Evolutionary conservation across 2,888 invertebrate genomes (phyloP).

Genomic region (Pinctada fucata): DNA sequence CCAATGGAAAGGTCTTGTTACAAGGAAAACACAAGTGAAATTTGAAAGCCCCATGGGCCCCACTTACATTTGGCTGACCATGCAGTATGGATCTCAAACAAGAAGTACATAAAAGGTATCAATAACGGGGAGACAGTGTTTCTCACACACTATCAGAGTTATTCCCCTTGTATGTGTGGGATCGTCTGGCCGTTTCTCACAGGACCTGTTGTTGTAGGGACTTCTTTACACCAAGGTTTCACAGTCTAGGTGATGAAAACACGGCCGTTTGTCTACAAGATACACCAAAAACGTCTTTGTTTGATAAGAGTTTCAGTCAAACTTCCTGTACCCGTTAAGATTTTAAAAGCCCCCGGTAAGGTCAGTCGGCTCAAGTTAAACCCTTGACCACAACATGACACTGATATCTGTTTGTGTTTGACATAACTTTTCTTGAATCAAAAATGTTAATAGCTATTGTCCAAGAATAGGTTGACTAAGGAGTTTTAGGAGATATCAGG

Average conservation of each 20-base stretch:
- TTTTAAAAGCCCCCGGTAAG: not conserved
- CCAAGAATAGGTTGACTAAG: not conserved
- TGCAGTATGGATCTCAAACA: too few relatives aligned
- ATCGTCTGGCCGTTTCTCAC: not conserved
- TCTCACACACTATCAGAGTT: too few relatives aligned
- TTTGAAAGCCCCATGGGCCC: too few relatives aligned
- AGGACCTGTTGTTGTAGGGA: not conserved
- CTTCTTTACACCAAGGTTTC: not conserved
- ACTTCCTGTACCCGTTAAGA: not conserved
- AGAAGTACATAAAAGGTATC: too few relatives aligned
- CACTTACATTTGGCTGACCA: too few relatives aligned
- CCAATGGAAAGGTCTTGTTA: too few relatives aligned
- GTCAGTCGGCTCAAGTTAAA: not conserved
- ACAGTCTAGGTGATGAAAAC: not conserved
- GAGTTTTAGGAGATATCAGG: not conserved
- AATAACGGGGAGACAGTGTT: too few relatives aligned
- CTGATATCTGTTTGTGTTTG: not conserved
- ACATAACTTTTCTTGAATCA: conserved; percentile 3
- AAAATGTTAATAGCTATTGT: not conserved
- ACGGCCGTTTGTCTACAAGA: not conserved
- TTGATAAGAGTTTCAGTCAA: not conserved
- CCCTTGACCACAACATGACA: not conserved
- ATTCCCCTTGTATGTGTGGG: too few relatives aligned
- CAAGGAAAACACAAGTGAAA: too few relatives aligned
- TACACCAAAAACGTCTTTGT: not conserved